Evolutionary conservation across 64 coral and sea anemone species (phyloP).

Genomic region (Stichodactyla mertensii): DNA sequence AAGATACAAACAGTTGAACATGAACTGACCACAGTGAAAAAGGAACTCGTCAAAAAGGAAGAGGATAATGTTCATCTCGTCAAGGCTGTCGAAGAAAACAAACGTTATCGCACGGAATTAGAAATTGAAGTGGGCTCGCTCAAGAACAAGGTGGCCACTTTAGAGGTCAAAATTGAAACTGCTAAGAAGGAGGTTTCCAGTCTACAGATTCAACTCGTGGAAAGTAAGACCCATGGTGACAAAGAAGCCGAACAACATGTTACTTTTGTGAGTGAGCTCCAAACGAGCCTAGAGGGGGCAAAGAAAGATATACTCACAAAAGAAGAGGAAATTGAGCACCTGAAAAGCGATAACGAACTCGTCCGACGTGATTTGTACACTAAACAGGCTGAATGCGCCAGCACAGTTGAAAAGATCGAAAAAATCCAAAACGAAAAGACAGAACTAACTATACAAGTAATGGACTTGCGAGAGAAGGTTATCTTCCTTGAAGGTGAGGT

Average conservation of each 20-base stretch:
- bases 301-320: conserved; percentile 61
- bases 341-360: conserved; percentile 62
- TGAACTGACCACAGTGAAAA: conserved; percentile 56
- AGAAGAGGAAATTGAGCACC: conserved; percentile 75
- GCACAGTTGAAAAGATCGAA: conserved; percentile 56
- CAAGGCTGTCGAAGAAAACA: conserved; percentile 50
- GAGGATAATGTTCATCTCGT: conserved; percentile 57
- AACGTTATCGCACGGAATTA: conserved; percentile 63
- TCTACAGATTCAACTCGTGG: conserved; percentile 54
- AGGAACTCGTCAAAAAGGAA: conserved; percentile 51
- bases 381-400: conserved; percentile 69
- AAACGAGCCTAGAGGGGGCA: conserved; percentile 59
- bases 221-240: conserved; percentile 57
- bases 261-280: conserved; percentile 71
- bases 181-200: conserved; percentile 51
- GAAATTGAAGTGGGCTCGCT: conserved; percentile 57
- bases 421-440: conserved; percentile 78
- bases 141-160: conserved; percentile 61
- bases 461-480: conserved; percentile 72
- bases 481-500: conserved; percentile 71
- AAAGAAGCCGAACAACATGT: conserved; percentile 49
- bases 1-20: conserved; percentile 41
- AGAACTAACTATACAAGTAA: conserved; percentile 76
- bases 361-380: conserved; percentile 61
- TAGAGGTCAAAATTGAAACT: conserved; percentile 54